Percentiles rank a stretch among this genome's conserved stretches.
phyloP scores from a whole-genome alignment of 2,888 invertebrate genomes.

The Trissonchulus sp. region DNA sequence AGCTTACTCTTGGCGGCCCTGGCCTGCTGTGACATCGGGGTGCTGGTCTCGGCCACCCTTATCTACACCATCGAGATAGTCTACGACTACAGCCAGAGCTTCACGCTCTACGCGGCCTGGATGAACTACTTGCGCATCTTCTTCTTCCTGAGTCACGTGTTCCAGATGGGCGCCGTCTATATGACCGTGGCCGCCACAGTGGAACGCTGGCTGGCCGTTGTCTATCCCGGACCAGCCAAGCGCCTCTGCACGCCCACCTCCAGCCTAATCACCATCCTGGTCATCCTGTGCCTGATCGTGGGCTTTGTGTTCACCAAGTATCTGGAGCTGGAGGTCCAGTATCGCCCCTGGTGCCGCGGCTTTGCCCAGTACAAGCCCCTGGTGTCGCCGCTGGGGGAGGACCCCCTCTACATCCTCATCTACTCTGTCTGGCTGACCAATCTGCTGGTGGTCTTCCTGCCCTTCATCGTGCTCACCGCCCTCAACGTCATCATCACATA shows the following conservation, averaged over 20 bases:
- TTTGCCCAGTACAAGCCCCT: background rate
- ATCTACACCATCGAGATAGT: constrained; percentile 13
- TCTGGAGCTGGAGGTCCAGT: constrained; percentile 44
- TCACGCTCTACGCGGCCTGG: constrained; percentile 19
- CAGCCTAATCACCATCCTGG: constrained; percentile 39
- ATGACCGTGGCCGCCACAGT: constrained; percentile 44
- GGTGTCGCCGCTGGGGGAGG: background rate
- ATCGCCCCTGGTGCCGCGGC: constrained; percentile 3
- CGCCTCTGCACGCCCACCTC: background rate
- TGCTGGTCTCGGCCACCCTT: constrained; percentile 10
- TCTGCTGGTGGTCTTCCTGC: constrained; percentile 84
- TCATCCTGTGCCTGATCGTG: constrained; percentile 45
- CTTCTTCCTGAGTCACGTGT: constrained; percentile 46
- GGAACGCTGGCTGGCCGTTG: constrained; percentile 46
- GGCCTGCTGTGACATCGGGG: constrained; percentile 15
- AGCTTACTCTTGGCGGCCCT: background rate
- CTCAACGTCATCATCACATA: constrained; percentile 60
- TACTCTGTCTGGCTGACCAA: constrained; percentile 93
- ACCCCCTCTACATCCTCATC: constrained; percentile 53
- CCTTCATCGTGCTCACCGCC: constrained; percentile 69
- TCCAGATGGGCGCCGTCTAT: constrained; percentile 40
- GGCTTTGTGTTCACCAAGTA: constrained; percentile 48
- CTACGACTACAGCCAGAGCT: background rate
- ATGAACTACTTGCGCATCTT: constrained; percentile 29
- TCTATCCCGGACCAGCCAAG: constrained; percentile 37